phyloP scores from a whole-genome alignment of 2,888 invertebrate species.

The Oscheius sp. region DNA sequence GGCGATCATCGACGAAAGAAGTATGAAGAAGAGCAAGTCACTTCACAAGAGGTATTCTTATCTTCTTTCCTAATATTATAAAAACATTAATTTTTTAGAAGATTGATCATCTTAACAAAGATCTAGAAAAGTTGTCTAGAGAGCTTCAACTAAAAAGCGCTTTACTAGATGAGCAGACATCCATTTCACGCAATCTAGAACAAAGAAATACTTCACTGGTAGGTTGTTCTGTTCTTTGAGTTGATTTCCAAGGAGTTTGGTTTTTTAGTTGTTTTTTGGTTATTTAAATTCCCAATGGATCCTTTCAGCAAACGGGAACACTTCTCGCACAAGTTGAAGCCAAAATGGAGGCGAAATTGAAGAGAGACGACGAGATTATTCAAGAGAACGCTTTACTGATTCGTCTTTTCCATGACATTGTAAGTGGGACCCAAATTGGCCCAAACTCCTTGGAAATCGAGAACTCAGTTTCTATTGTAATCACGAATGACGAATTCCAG shows the following conservation, averaged over 20 bases:
- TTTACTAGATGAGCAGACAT: constrained; percentile 42
- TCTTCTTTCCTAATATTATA: constrained; percentile 18
- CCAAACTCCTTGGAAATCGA: constrained; percentile 25
- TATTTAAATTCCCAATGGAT: background rate
- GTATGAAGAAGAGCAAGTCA: constrained; percentile 43
- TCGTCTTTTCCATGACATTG: background rate
- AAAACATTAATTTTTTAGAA: background rate
- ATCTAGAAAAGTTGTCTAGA: constrained; percentile 23
- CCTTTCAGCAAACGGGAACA: constrained; percentile 37
- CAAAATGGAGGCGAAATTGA: constrained; percentile 1
- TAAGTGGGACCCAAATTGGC: constrained; percentile 9
- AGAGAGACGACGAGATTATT: background rate
- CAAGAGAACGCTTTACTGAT: background rate
- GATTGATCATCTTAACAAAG: background rate
- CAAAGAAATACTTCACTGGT: constrained; percentile 32
- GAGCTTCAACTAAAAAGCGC: constrained; percentile 39
- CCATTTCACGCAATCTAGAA: constrained; percentile 37
- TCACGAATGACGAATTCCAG: constrained; percentile 12
- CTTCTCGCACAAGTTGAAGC: constrained; percentile 12
- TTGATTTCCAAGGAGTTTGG: constrained; percentile 14
- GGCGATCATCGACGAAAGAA: constrained; percentile 46
- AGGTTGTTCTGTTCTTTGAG: background rate
- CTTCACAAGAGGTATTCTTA: constrained; percentile 16
- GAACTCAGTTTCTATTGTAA: background rate
- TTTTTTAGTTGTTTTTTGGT: background rate